These are phyloP conservation scores for Sthenelais limicola DNA, from an alignment of 2,888 invertebrate genomes.

Conservation along the genomic window DNA sequence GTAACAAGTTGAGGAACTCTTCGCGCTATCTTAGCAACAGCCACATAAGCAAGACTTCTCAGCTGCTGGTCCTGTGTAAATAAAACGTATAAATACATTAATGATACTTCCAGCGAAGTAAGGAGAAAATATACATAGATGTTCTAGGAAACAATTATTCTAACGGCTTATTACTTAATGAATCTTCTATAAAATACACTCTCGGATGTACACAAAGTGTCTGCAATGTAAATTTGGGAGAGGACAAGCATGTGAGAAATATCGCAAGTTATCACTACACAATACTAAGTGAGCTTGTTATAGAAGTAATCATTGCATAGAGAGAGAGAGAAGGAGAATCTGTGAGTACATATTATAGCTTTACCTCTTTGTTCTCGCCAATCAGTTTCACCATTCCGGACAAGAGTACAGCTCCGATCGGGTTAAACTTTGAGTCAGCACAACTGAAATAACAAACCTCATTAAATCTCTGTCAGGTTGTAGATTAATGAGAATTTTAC, in stretches of 20 bases:
- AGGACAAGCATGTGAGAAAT: no score
- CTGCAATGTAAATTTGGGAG: no score
- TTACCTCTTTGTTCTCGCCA: slow-evolving; percentile 74
- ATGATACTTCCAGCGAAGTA: background rate
- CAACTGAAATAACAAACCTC: slow-evolving; percentile 72
- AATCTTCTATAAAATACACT: no score
- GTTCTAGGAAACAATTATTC: no score
- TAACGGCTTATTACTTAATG: no score
- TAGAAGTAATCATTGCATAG: no score
- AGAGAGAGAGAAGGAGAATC: no score
- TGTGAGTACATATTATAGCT: slow-evolving; percentile 15
- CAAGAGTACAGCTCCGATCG: slow-evolving; percentile 82
- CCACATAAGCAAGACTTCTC: slow-evolving; percentile 82
- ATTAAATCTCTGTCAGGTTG: no score
- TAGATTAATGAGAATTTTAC: no score
- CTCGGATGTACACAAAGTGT: no score
- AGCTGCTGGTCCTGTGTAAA: slow-evolving; percentile 70
- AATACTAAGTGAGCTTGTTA: no score
- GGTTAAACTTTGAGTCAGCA: slow-evolving; percentile 77
- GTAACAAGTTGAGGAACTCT: slow-evolving; percentile 77
- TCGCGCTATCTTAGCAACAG: slow-evolving; percentile 79
- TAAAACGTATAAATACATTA: background rate
- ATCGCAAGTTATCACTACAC: no score
- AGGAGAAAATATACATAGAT: background rate
- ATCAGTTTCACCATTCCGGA: slow-evolving; percentile 82